Conservation (phyloP, 2,113 vertebrate genomes). For the Sterrhoptilus dennistouni region DNA sequence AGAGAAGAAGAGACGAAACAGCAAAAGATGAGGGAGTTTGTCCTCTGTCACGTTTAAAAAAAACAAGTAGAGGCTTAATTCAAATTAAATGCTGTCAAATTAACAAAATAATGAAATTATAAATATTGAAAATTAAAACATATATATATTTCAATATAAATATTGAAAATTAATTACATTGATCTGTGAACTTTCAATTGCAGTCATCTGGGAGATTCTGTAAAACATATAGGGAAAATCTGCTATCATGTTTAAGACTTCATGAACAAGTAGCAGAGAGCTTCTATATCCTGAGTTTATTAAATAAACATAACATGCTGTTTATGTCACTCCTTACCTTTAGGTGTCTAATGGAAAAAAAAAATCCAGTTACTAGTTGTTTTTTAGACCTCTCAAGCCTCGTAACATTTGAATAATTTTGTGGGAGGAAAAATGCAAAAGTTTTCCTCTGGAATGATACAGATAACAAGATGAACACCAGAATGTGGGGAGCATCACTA, state of each 20-base stretch:
- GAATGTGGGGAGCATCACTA: neutral
- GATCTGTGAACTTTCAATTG: neutral
- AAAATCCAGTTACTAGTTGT: neutral
- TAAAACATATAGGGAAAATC: neutral
- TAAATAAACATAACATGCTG: neutral
- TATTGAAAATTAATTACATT: neutral
- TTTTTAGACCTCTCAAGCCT: neutral
- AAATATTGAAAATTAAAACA: neutral
- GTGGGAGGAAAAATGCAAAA: accelerated
- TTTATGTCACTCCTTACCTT: neutral
- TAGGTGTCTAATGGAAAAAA: neutral
- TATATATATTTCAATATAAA: too few species aligned
- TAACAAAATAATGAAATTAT: neutral
- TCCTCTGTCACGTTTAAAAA: neutral
- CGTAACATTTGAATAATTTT: neutral
- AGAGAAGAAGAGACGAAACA: accelerated
- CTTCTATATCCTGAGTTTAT: neutral
- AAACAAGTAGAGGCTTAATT: neutral
- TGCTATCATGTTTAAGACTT: neutral
- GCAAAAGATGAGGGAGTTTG: neutral
- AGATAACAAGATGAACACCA: neutral
- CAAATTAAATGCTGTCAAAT: neutral
- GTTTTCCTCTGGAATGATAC: neutral
- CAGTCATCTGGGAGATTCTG: neutral
- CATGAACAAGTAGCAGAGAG: neutral